These are phyloP conservation scores for Halictus quadricinctus DNA, from an alignment of 2,888 invertebrate genomes.

Conservation along the genomic window DNA sequence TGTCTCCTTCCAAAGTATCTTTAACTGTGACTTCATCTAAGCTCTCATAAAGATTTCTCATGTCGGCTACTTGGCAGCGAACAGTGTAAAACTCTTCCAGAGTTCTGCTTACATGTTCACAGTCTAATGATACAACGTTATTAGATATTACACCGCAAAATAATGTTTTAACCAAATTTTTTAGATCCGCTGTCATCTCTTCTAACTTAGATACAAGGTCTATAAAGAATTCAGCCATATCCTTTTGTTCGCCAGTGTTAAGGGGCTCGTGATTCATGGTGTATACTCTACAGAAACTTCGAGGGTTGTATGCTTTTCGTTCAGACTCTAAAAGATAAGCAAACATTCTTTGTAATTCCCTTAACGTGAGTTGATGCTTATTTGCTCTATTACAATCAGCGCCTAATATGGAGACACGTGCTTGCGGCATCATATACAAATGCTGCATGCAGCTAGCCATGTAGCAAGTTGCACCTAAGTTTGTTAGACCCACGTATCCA, in stretches of 20 bases:
- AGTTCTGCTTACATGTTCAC: slow-evolving; percentile 96
- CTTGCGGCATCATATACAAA: slow-evolving; percentile 98
- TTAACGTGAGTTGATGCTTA: slow-evolving; percentile 91
- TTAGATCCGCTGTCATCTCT: slow-evolving; percentile 96
- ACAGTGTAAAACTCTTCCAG: slow-evolving; percentile 98
- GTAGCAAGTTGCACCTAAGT: slow-evolving; percentile 97
- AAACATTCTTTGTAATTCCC: slow-evolving; percentile 97
- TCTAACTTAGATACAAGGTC: slow-evolving; percentile 97
- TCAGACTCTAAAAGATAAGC: slow-evolving; percentile 97
- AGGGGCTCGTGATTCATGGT: slow-evolving; percentile 98
- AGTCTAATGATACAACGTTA: slow-evolving; percentile 97
- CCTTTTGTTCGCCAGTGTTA: slow-evolving; percentile 98
- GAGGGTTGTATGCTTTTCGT: slow-evolving; percentile 96
- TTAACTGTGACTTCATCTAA: slow-evolving; percentile 98
- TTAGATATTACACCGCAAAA: slow-evolving; percentile 97
- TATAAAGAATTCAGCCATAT: slow-evolving; percentile 99
- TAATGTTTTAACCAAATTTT: slow-evolving; percentile 93
- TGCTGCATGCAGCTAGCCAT: slow-evolving; percentile 99
- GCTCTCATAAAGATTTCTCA: slow-evolving; percentile 97
- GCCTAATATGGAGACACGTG: slow-evolving; percentile 91
- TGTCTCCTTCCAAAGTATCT: slow-evolving; percentile 97
- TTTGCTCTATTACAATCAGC: slow-evolving; percentile 89
- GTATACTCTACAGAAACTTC: slow-evolving; percentile 97
- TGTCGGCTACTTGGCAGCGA: slow-evolving; percentile 97
- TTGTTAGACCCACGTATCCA: slow-evolving; percentile 96